Evolutionary conservation across 2,888 invertebrate species (phyloP).

Genomic region (Nycteola revayana): DNA sequence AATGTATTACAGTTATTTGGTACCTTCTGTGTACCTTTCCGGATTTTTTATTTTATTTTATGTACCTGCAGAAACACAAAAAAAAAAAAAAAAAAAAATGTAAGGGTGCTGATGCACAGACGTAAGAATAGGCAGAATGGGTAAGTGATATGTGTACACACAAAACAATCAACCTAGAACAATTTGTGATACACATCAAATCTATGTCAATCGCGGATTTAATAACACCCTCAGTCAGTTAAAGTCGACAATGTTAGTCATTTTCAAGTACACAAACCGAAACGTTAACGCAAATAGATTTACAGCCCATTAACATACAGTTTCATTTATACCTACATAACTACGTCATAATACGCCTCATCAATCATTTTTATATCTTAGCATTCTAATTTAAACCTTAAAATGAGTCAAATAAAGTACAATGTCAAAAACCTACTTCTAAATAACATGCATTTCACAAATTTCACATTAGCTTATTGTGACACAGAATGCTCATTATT

Average conservation of each 20-base stretch:
- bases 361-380: conserved; percentile 22
- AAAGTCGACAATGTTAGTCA: conserved; percentile 14
- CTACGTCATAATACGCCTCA: conserved; percentile 21
- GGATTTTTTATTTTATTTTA: too few species aligned
- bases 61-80: too few species aligned
- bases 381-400: conserved; percentile 18
- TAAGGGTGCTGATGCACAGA: too few species aligned
- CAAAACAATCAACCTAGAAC: too few species aligned
- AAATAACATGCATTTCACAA: conserved; percentile 29
- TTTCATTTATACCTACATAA: conserved; percentile 27
- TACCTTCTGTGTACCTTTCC: too few species aligned
- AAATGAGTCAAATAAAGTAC: conserved; percentile 5
- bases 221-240: too few species aligned
- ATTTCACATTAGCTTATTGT: conserved; percentile 30
- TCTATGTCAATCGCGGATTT: too few species aligned
- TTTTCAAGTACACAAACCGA: conserved; percentile 22
- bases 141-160: too few species aligned
- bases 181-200: too few species aligned
- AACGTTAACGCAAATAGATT: conserved; percentile 39
- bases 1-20: too few species aligned
- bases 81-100: too few species aligned
- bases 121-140: too few species aligned
- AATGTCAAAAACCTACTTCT: conserved; percentile 16
- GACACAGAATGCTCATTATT: conserved; percentile 36
- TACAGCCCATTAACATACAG: conserved; percentile 41